Evolutionary conservation across 1,140 invertebrate genomes (phyloP).

Genomic region (Eciton burchellii): DNA sequence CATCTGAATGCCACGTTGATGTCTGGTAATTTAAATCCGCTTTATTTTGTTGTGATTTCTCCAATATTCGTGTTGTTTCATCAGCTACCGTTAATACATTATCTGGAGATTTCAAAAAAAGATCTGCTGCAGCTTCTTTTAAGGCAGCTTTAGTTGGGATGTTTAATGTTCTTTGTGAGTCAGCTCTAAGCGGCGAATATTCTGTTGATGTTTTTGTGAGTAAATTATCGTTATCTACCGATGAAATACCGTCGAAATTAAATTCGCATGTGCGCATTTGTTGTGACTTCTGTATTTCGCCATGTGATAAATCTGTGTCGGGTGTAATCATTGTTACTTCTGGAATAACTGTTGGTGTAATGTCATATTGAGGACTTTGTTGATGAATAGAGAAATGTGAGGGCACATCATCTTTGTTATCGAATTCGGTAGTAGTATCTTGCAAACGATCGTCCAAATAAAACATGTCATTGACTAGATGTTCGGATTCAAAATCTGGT

Average conservation of each 20-base stretch:
- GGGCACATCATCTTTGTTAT: slow-evolving; percentile 29
- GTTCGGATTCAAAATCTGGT: slow-evolving; percentile 29
- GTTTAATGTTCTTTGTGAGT: background rate
- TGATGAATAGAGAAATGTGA: background rate
- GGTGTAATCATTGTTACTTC: background rate
- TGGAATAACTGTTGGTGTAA: background rate
- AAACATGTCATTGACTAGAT: slow-evolving; percentile 32
- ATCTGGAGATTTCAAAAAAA: background rate
- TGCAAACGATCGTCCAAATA: slow-evolving; percentile 33
- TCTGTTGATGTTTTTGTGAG: background rate
- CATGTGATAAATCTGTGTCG: background rate
- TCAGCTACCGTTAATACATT: background rate
- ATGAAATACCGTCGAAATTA: background rate
- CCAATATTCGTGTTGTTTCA: background rate
- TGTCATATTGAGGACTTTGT: background rate
- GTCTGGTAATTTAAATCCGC: background rate
- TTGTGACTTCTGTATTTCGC: background rate
- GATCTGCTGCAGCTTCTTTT: background rate
- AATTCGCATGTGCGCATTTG: background rate
- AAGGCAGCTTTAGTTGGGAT: slow-evolving; percentile 30
- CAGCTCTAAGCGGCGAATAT: background rate
- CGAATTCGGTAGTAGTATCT: background rate
- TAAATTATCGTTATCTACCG: background rate
- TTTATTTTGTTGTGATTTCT: background rate
- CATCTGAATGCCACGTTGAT: background rate